These are phyloP conservation scores for Sympetrum striolatum DNA, from an alignment of 2,888 invertebrate species.

Conservation along the genomic window DNA sequence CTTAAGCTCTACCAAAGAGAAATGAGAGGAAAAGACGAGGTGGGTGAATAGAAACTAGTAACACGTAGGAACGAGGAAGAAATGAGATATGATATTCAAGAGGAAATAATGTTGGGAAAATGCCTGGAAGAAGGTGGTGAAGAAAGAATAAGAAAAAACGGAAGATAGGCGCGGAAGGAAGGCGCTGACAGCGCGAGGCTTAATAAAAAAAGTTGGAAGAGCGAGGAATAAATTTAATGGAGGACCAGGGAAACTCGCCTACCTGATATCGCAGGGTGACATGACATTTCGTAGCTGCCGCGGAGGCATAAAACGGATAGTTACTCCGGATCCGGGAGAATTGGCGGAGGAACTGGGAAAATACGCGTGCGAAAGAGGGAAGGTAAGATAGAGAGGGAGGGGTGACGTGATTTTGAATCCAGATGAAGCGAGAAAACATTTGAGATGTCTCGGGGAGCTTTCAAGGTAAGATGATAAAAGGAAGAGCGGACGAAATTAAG, in stretches of 20 bases:
- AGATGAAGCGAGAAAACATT: conserved; percentile 39
- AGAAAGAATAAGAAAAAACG: neutral
- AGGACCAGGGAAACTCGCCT: neutral
- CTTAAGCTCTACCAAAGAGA: neutral
- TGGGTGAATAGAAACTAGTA: neutral
- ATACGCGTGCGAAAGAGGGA: no score
- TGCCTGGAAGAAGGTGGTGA: neutral
- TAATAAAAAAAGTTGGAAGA: neutral
- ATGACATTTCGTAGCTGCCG: conserved; percentile 18
- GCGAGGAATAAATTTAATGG: neutral
- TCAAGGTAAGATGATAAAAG: conserved; percentile 20
- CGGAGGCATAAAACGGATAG: conserved; percentile 20
- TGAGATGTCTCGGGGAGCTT: conserved; percentile 13
- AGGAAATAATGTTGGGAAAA: neutral
- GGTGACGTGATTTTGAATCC: conserved; percentile 23
- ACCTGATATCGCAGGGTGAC: conserved; percentile 17
- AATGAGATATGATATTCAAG: neutral
- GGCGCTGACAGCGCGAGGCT: neutral
- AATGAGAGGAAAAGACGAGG: neutral
- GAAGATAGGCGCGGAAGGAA: neutral
- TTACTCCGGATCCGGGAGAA: conserved; percentile 2
- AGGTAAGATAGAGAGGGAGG: neutral
- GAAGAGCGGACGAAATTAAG: neutral
- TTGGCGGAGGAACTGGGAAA: neutral
- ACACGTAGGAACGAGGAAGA: neutral